phyloP scores from a whole-genome alignment of 1,140 invertebrate genomes.

The Orius insidiosus region DNA sequence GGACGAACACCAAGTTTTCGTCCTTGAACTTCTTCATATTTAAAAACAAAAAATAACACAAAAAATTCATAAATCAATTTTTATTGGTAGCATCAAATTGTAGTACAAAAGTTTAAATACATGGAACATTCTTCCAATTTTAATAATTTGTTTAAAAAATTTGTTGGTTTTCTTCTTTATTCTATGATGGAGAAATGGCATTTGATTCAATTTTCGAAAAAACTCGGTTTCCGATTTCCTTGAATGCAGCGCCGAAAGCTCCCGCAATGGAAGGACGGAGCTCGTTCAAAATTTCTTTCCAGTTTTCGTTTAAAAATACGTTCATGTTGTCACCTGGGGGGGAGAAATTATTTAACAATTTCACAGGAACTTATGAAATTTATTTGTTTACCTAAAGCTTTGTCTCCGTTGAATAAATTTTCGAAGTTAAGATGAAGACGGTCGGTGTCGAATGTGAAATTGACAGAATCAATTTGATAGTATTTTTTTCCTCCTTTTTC shows the following conservation, averaged over 20 bases:
- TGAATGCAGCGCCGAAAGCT: conserved; percentile 23
- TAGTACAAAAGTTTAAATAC: no score
- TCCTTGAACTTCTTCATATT: no score
- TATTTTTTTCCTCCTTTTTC: conserved; percentile 15
- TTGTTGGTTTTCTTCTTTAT: no score
- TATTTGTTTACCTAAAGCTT: conserved; percentile 7
- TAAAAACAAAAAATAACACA: no score
- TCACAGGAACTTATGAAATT: no score
- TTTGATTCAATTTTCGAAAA: conserved; percentile 28
- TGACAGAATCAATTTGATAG: conserved; percentile 14
- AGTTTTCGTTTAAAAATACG: conserved; percentile 27
- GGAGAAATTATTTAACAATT: no score
- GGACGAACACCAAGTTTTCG: no score
- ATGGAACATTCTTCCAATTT: no score
- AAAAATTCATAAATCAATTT: no score
- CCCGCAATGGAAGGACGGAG: conserved; percentile 23
- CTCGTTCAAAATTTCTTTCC: conserved; percentile 24
- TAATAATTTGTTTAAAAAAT: no score
- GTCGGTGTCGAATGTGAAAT: conserved; percentile 16
- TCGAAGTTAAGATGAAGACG: conserved; percentile 18
- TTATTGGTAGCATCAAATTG: no score
- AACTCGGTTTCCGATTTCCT: conserved; percentile 26
- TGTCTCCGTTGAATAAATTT: conserved; percentile 23
- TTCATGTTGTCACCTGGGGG: conserved; percentile 27
- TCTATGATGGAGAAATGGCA: conserved; percentile 24